phyloP scores from a whole-genome alignment of 2,888 invertebrate genomes.

The Hemaris fuciformis region DNA sequence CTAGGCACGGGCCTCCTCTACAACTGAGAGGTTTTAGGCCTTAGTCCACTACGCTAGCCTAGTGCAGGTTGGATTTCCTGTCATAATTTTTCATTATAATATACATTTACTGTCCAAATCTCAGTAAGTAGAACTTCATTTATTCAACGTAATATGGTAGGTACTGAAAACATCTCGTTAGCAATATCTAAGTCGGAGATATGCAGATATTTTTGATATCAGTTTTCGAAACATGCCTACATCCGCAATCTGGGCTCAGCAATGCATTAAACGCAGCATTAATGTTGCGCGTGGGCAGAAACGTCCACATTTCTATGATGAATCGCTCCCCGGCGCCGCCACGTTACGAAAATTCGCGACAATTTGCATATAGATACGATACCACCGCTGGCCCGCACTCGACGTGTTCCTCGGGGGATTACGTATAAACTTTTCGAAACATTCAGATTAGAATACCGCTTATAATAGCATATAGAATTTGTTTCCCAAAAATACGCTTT shows the following conservation, averaged over 20 bases:
- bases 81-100: no score
- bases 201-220: slow-evolving; percentile 18
- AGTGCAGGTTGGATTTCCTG: no score
- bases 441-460: no score
- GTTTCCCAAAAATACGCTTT: no score
- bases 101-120: no score
- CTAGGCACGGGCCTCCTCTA: no score
- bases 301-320: slow-evolving; percentile 79
- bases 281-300: slow-evolving; percentile 67
- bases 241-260: slow-evolving; percentile 37
- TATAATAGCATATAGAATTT: no score
- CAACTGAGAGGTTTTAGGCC: no score
- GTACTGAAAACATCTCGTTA: not conserved
- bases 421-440: not conserved
- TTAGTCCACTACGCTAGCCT: no score
- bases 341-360: slow-evolving; percentile 73
- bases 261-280: slow-evolving; percentile 62
- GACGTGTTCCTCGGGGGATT: not conserved
- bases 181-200: not conserved
- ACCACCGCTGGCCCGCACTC: slow-evolving; percentile 35
- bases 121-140: slow-evolving; percentile 13
- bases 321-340: slow-evolving; percentile 65
- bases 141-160: not conserved
- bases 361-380: slow-evolving; percentile 74
- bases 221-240: slow-evolving; percentile 45